Evolutionary conservation across 2,113 vertebrate genomes (phyloP).

Genomic region (Chionis minor): DNA sequence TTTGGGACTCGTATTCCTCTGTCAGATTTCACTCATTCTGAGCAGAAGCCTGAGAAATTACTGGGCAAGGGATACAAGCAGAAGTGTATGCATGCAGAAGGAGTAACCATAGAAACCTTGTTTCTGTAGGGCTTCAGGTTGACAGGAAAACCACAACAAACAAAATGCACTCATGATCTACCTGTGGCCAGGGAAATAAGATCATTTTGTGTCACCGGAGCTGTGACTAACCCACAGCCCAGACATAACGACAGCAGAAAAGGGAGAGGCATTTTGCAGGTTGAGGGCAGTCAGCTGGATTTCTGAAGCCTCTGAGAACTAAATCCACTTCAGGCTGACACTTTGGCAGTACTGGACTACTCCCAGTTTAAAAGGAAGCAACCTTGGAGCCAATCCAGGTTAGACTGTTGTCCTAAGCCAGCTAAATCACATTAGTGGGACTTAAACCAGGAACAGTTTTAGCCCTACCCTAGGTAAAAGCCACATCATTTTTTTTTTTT

Average conservation of each 20-base stretch:
- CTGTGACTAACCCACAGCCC: background rate
- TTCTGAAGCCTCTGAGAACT: background rate
- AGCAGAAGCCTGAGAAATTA: background rate
- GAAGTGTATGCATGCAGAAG: background rate
- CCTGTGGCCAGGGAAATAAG: rapidly evolving
- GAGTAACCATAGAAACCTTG: background rate
- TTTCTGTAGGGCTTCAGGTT: background rate
- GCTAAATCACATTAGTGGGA: background rate
- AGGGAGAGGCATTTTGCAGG: background rate
- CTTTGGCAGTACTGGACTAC: background rate
- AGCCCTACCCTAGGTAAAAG: background rate
- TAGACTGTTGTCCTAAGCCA: background rate
- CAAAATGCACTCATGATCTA: background rate
- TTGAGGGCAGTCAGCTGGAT: background rate
- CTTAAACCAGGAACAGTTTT: background rate
- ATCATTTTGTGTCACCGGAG: background rate
- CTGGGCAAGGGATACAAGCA: background rate
- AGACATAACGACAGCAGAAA: rapidly evolving
- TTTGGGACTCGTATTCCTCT: background rate
- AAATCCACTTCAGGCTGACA: background rate
- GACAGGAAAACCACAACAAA: background rate
- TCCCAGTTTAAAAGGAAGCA: background rate
- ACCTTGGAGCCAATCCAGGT: background rate
- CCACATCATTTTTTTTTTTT: background rate
- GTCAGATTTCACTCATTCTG: background rate